phyloP scores from a whole-genome alignment of 2,888 invertebrate species.

The Octodonta nipae region DNA sequence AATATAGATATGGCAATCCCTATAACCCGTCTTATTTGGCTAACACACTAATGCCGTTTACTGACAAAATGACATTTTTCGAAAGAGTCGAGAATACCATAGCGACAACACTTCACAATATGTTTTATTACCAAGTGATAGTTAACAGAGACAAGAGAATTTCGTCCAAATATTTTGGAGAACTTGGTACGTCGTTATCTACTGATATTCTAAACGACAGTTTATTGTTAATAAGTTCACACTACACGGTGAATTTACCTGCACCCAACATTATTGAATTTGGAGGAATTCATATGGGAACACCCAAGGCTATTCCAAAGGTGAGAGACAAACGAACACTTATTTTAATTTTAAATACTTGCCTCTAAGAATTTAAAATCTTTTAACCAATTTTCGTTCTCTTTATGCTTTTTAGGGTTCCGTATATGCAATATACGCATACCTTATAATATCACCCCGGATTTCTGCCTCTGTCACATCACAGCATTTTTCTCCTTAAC shows the following conservation, averaged over 20 bases:
- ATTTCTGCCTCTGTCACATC: too few relatives aligned
- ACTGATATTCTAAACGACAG: conserved; percentile 38
- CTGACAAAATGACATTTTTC: conserved; percentile 27
- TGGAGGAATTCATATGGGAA: conserved; percentile 40
- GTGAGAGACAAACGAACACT: too few relatives aligned
- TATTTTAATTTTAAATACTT: too few relatives aligned
- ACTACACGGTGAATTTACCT: conserved; percentile 33
- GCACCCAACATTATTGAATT: conserved; percentile 40
- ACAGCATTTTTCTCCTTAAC: too few relatives aligned
- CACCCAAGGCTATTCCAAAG: conserved; percentile 20
- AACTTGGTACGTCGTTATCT: conserved; percentile 24
- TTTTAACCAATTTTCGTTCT: too few relatives aligned
- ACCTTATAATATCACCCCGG: too few relatives aligned
- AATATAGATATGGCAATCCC: conserved; percentile 37
- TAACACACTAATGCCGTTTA: conserved; percentile 33
- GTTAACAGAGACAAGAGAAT: conserved; percentile 17
- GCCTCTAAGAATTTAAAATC: too few relatives aligned
- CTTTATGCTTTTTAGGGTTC: too few relatives aligned
- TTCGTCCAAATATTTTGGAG: conserved; percentile 23
- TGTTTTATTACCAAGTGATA: conserved; percentile 16
- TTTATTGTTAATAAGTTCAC: conserved; percentile 38
- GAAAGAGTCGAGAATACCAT: conserved; percentile 36
- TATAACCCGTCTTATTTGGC: conserved; percentile 39
- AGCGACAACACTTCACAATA: conserved; percentile 13
- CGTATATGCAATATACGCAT: too few relatives aligned